These are phyloP conservation scores for Trachemys scripta DNA, from an alignment of 2,113 vertebrate genomes.

Conservation along the genomic window DNA sequence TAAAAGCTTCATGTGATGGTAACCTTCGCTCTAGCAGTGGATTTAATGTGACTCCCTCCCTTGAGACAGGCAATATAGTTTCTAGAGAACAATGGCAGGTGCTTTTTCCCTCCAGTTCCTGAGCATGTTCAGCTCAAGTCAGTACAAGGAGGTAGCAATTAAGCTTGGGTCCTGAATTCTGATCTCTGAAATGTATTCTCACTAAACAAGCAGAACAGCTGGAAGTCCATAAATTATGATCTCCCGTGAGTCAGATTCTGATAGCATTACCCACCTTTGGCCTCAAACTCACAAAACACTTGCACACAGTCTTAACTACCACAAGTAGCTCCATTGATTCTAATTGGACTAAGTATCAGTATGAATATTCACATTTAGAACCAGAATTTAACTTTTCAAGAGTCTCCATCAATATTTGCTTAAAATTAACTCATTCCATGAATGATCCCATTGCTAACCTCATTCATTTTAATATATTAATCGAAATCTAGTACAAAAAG, in stretches of 20 bases:
- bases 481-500: background rate
- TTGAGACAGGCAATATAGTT: background rate
- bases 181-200: background rate
- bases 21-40: background rate
- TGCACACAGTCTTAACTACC: background rate
- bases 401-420: background rate
- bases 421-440: background rate
- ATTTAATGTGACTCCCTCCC: background rate
- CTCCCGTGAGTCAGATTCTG: background rate
- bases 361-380: background rate
- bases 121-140: background rate
- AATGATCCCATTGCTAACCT: background rate
- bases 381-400: background rate
- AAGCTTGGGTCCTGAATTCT: background rate
- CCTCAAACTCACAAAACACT: background rate
- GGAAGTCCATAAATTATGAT: background rate
- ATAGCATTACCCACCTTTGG: background rate
- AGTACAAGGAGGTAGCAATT: no score
- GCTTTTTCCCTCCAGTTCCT: background rate
- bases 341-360: background rate
- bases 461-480: background rate
- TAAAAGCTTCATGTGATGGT: background rate
- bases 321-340: background rate
- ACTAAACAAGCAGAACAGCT: background rate
- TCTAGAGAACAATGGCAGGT: background rate